Conservation (phyloP, 2,113 vertebrate species). For the Excalfactoria chinensis region DNA sequence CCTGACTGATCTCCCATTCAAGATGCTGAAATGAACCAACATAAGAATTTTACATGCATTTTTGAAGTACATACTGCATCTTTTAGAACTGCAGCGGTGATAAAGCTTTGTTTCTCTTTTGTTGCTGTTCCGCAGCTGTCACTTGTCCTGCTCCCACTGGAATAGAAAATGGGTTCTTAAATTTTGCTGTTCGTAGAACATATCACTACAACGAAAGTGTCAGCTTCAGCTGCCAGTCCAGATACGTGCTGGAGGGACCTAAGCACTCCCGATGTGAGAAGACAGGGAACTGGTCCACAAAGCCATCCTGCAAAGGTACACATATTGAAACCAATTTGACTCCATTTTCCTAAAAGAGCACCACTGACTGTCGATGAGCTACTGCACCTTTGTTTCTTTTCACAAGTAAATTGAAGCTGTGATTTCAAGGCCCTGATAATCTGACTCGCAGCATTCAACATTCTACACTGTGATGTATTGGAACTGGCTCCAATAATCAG, state of each 20-base stretch:
- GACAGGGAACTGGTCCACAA: conserved; percentile 85
- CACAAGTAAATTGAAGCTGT: background rate
- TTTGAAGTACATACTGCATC: accelerated
- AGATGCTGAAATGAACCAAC: background rate
- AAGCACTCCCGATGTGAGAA: conserved; percentile 81
- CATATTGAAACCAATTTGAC: accelerated
- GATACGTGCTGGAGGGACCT: conserved; percentile 81
- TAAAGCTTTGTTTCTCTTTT: background rate
- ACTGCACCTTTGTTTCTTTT: background rate
- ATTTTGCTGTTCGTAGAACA: conserved; percentile 76
- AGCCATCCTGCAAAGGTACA: conserved; percentile 86
- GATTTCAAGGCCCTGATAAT: background rate
- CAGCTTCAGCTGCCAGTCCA: conserved; percentile 83
- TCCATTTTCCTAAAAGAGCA: background rate
- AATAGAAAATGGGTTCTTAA: conserved; percentile 86
- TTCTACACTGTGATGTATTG: background rate
- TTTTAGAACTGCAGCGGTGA: accelerated
- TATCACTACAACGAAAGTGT: conserved; percentile 86
- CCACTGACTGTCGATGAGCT: background rate
- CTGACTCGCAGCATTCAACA: accelerated
- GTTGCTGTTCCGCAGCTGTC: conserved; percentile 77
- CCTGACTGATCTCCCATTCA: background rate
- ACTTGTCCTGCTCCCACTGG: conserved; percentile 81
- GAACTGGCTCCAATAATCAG: background rate
- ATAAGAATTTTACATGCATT: background rate